A percentile compares a stretch with the other conserved stretches of the same genome.
phyloP scores from a whole-genome alignment of 2,797 vertebrate species.

The Dermochelys coriacea region DNA sequence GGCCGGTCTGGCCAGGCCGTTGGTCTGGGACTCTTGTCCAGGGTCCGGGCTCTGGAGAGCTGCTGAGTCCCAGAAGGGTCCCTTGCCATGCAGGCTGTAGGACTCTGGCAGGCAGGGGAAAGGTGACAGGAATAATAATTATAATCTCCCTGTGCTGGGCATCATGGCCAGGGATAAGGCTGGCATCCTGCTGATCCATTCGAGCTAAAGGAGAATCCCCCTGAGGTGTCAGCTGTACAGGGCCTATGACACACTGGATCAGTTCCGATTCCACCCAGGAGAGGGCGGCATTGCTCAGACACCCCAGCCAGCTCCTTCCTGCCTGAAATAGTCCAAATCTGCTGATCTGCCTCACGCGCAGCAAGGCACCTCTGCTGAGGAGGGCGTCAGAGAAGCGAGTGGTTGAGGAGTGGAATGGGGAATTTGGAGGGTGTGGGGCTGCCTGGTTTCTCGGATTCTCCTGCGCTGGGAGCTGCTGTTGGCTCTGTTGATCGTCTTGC shows the following conservation, averaged over 20 bases:
- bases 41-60: too few relatives aligned
- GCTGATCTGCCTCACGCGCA: neutral
- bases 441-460: neutral
- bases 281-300: neutral
- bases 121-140: neutral
- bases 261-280: neutral
- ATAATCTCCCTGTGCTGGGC: neutral
- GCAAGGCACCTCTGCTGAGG: neutral
- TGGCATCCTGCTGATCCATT: neutral
- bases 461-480: neutral
- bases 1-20: too few relatives aligned
- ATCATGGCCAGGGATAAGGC: neutral
- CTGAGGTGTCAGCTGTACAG: neutral
- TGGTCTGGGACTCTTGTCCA: too few relatives aligned
- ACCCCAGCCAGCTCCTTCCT: neutral
- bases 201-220: neutral
- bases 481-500: neutral
- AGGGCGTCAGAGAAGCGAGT: too few relatives aligned
- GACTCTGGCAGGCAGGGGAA: too few relatives aligned
- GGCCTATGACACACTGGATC: neutral
- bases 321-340: neutral
- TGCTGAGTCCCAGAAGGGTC: too few relatives aligned
- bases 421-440: neutral
- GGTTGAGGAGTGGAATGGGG: neutral
- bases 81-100: neutral